Evolutionary conservation across 2,797 vertebrate species (phyloP), one percentile per base, ranked within the genome.

Genomic region (Scyliorhinus canicula): DNA sequence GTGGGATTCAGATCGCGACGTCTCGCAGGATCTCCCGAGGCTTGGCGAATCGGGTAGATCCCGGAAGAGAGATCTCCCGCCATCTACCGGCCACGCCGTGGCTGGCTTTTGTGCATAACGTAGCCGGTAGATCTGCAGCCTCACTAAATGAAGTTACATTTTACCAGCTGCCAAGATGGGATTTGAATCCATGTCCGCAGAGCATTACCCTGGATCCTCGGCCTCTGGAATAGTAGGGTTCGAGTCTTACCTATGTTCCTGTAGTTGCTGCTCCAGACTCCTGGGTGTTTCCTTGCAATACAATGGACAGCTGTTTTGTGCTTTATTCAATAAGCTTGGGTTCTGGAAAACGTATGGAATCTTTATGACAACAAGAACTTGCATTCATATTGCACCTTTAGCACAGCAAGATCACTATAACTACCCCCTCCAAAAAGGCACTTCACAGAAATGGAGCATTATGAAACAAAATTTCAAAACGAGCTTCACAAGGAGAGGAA

Each of bases 211-310:
- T 65, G 63, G 63, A 19, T 65, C 63, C 63, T 21, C 16, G 63
- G 19, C 16, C 19, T 65, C 63, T 65, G 63, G 57, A 95, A 95
- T 14, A 35, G 44, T 24, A 35, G 55, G 35, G 52, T 84, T 47
- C 3, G 8, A 88, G 86, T 67, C 95, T 96, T 97, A 99, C 99
- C 99, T 99, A 97, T 99, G 99, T 95, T 99, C 98, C 96, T 99
- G 99, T 90, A 99, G 97, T 97, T 99, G 99, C 96, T 99, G 99
- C 95, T 99, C 99, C 96, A 99, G 97, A 96, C 98, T 99, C 96
- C 99, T 97, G 40, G 98, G 99, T 31, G 97, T 95, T 95, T 99
- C 99, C 96, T 99, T 99, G 97, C 98, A 99, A 96, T 98, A 99
- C 65, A 99, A 97, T 96, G 98, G 98, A 96, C 99, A 99, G 95